A percentile compares a stretch with the other conserved stretches of the same genome.
These are phyloP conservation scores for Nesogale talazaci DNA, from an alignment of 2,113 vertebrate species.

Conservation along the genomic window DNA sequence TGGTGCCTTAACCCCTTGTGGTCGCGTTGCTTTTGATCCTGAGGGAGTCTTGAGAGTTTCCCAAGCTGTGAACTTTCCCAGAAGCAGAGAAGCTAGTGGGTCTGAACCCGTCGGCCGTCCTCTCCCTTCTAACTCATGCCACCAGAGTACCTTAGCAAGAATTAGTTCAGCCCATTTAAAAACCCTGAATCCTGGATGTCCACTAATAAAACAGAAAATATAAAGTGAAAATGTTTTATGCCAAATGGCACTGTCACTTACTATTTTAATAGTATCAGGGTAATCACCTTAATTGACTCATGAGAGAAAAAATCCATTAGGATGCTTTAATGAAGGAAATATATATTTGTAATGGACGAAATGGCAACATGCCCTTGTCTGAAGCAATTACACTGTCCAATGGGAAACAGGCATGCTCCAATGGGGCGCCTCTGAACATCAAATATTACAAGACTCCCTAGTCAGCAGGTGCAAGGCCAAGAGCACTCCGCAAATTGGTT, in stretches of 20 bases:
- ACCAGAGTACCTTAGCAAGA: slow-evolving; percentile 1
- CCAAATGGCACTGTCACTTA: slow-evolving; percentile 36
- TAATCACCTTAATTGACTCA: slow-evolving; percentile 70
- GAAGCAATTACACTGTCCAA: slow-evolving; percentile 22
- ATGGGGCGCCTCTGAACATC: neutral
- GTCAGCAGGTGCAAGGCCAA: slow-evolving; percentile 62
- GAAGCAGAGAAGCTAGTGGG: too few species aligned
- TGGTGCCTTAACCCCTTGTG: neutral
- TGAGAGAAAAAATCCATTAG: slow-evolving; percentile 56
- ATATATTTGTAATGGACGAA: slow-evolving; percentile 71
- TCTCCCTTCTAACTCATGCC: too few species aligned
- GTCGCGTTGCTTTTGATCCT: too few species aligned
- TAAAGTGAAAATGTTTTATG: slow-evolving; percentile 63
- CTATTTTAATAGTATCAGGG: slow-evolving; percentile 58
- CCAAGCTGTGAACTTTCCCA: too few species aligned
- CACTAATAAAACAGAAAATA: slow-evolving; percentile 58
- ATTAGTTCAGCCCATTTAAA: slow-evolving; percentile 34
- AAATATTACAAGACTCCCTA: slow-evolving; percentile 49
- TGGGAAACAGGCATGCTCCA: slow-evolving; percentile 43
- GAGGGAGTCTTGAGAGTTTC: too few species aligned
- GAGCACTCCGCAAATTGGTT: slow-evolving; percentile 53
- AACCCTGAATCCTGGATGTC: slow-evolving; percentile 7
- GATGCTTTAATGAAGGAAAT: slow-evolving; percentile 71
- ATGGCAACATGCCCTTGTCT: slow-evolving; percentile 63
- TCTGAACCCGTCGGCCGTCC: too few species aligned